Base-by-base conservation (phyloP, 2,113 vertebrate genomes). In the Stomatorhinus ivindoensis region DNA sequence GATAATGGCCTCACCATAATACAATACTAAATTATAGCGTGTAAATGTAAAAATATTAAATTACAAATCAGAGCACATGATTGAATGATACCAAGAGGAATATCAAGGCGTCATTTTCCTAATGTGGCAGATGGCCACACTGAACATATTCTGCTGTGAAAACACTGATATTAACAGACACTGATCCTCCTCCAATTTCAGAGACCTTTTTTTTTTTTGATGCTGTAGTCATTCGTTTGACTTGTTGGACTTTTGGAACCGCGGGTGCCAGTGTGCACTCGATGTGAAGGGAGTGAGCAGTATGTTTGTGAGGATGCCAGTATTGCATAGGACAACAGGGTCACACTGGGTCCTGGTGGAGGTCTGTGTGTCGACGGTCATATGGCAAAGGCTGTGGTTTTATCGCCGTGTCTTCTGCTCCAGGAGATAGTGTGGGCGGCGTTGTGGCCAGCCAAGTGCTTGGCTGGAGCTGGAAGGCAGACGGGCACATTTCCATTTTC, bases 111-210 rank as follows among this genome's bases (percentile, higher is more conserved):
- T 7, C 24, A n/a, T 84, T 84, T 84, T 47, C 11, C 7, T 11
- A 83, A 83, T 83, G 44, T 46, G 82, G 82, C 82, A 84, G 82
- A 84, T 84, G 39, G 82, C 44, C 82, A 47, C 42, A 84, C 44
- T 84, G 42, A 10, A 84, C 44, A 47, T 46, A 84, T 47, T 46
- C 82, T 21, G 24, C 21, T 24, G 82, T 53, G 47, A 47, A 51
- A 55, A 87, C 50, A 87, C n/a, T 35, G n/a, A 87, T 47, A 87
- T 35, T 53, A 35, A 55, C 50, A 35, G 50, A 87, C 47, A 86
- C 13, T 53, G 85, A 39, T 55, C 6, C 50, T 53, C 48, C 46
- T 51, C 39, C 85, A 87, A 15, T 35, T 19, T 87, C 47, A 53
- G 48, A 51, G 13, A 17, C 11, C 48, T 17, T 86, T 50, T 50